These are phyloP conservation scores for Mystacides longicornis DNA, from an alignment of 2,888 invertebrate species.

Conservation along the genomic window DNA sequence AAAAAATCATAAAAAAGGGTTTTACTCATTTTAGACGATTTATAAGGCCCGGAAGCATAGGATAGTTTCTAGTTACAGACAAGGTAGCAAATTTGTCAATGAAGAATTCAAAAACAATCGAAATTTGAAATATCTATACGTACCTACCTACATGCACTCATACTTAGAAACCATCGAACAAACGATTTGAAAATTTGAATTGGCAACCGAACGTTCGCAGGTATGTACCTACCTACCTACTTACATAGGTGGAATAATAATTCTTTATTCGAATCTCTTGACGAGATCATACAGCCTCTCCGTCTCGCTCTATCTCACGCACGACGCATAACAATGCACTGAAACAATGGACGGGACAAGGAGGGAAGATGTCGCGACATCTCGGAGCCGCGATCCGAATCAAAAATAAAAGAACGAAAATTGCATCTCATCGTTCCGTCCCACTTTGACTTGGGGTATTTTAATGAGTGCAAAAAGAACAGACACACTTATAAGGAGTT, in stretches of 20 bases:
- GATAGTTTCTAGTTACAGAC: no score
- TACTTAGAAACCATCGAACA: no score
- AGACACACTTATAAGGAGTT: conserved; percentile 6
- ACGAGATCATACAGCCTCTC: background rate
- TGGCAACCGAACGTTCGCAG: no score
- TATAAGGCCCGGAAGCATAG: no score
- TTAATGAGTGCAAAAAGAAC: conserved; percentile 7
- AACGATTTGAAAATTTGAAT: no score
- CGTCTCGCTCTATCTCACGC: background rate
- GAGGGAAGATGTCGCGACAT: conserved; percentile 53
- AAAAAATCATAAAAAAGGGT: no score
- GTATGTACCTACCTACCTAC: no score
- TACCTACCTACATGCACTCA: no score
- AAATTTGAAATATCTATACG: no score
- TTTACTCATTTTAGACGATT: no score
- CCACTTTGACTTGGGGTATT: background rate
- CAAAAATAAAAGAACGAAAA: conserved; percentile 16
- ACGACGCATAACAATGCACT: background rate
- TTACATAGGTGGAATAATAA: background rate
- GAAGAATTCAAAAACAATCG: no score
- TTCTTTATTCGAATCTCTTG: background rate
- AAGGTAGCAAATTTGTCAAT: no score
- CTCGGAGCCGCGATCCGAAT: conserved; percentile 34
- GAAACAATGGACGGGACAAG: conserved; percentile 30
- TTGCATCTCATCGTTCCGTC: conserved; percentile 5